These are phyloP conservation scores for Lonchura striata DNA, from an alignment of 2,113 vertebrate genomes.

Conservation along the genomic window DNA sequence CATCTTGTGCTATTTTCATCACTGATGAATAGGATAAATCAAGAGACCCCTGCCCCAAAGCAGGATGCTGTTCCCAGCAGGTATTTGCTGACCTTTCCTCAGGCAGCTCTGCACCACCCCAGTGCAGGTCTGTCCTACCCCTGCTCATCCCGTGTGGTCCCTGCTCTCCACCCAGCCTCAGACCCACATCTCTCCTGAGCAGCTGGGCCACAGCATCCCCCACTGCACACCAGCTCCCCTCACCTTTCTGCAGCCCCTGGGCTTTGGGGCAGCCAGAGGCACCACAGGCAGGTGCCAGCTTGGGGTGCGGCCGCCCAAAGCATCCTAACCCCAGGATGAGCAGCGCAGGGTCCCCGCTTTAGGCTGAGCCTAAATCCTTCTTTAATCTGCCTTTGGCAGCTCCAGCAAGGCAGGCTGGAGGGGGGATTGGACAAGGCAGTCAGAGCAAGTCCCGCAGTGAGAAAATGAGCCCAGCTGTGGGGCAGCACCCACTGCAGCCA, in stretches of 20 bases:
- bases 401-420: background rate
- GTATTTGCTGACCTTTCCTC: background rate
- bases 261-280: background rate
- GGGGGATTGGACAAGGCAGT: background rate
- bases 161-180: background rate
- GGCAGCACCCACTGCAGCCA: background rate
- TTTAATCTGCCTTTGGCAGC: background rate
- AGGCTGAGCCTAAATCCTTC: background rate
- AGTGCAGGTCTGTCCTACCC: no score
- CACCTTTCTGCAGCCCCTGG: rapidly evolving
- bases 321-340: background rate
- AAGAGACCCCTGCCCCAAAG: background rate
- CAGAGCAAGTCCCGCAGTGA: no score
- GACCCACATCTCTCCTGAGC: background rate
- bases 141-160: background rate
- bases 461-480: background rate
- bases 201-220: background rate
- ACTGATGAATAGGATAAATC: background rate
- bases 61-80: background rate
- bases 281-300: background rate
- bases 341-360: background rate
- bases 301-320: no score
- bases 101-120: background rate
- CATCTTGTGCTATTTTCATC: background rate
- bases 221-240: background rate